Conservation (phyloP, 2,797 vertebrate species). For the Remorina albescens region DNA sequence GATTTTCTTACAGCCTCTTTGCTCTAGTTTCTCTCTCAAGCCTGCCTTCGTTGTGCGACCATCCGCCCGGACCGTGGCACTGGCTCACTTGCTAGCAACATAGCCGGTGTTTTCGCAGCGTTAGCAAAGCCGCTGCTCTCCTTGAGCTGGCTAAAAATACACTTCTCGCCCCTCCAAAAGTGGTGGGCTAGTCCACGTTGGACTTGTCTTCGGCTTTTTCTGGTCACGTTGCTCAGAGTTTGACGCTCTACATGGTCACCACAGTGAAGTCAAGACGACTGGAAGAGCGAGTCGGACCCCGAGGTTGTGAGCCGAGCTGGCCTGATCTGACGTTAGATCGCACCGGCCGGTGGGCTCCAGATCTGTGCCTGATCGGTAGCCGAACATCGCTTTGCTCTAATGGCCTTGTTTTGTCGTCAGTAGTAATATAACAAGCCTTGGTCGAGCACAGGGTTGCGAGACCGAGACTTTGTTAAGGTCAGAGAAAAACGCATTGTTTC, state of each 20-base stretch:
- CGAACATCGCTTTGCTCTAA: slow-evolving; percentile 54
- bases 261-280: slow-evolving; percentile 66
- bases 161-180: slow-evolving; percentile 54
- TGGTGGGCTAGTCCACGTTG: slow-evolving; percentile 56
- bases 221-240: slow-evolving; percentile 42
- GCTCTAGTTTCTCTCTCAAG: not conserved
- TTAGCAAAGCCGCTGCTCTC: slow-evolving; percentile 46
- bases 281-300: slow-evolving; percentile 76
- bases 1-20: not conserved
- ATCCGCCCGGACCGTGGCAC: slow-evolving; percentile 2
- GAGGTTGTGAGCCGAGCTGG: slow-evolving; percentile 72
- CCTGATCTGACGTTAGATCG: slow-evolving; percentile 48
- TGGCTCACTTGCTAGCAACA: slow-evolving; percentile 39
- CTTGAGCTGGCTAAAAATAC: slow-evolving; percentile 76
- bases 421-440: slow-evolving; percentile 53
- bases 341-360: slow-evolving; percentile 56
- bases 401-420: slow-evolving; percentile 65
- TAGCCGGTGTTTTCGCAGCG: slow-evolving; percentile 49
- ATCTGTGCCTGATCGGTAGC: slow-evolving; percentile 57
- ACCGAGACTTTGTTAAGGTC: slow-evolving; percentile 56
- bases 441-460: slow-evolving; percentile 39
- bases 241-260: slow-evolving; percentile 83
- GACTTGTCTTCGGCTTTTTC: slow-evolving; percentile 52
- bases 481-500: slow-evolving; percentile 59
- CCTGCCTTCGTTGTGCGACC: slow-evolving; percentile 13